Evolutionary conservation across 1,140 invertebrate genomes (phyloP).

Genomic region (Magallana ariakensis): DNA sequence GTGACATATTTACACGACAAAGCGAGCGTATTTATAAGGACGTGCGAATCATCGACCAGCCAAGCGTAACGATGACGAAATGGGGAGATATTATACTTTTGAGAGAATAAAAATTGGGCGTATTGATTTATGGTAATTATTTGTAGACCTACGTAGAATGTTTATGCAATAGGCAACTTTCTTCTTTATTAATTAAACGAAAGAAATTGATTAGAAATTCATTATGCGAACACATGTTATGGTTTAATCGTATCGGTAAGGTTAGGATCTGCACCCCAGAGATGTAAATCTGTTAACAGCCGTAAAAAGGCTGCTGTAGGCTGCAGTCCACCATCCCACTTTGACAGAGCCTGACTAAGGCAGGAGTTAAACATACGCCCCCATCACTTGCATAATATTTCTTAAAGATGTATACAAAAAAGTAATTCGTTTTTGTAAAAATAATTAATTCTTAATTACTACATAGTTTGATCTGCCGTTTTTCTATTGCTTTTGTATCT

Average conservation of each 20-base stretch:
- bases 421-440: too few species aligned
- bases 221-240: neutral
- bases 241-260: neutral
- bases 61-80: slow-evolving; percentile 27
- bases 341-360: too few species aligned
- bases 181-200: neutral
- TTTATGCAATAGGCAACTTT: neutral
- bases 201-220: neutral
- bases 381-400: too few species aligned
- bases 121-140: slow-evolving; percentile 29
- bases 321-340: too few species aligned
- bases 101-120: neutral
- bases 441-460: too few species aligned
- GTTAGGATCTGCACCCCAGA: too few species aligned
- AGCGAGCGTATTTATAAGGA: neutral
- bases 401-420: too few species aligned
- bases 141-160: neutral
- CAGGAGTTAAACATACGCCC: too few species aligned
- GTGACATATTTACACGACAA: slow-evolving; percentile 21
- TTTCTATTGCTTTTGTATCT: too few species aligned
- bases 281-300: too few species aligned
- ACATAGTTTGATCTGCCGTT: too few species aligned
- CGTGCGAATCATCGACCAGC: neutral
- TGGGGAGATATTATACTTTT: neutral
- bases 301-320: too few species aligned